Evolutionary conservation across 2,797 vertebrate genomes (phyloP).

Genomic region (Syndactyla subalaris): DNA sequence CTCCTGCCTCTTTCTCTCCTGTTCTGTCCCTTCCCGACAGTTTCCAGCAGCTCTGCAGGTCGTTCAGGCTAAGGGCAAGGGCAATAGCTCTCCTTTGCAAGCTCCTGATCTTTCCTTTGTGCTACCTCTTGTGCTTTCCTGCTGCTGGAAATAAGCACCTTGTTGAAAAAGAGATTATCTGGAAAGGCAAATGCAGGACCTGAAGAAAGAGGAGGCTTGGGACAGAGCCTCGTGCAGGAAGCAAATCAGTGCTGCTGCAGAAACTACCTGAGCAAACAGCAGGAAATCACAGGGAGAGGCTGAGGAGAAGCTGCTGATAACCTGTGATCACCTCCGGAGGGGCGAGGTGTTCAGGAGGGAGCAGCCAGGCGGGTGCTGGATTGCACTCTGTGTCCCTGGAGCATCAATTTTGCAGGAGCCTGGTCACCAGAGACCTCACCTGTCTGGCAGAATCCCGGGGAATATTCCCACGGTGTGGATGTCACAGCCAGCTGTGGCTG

Average conservation of each 20-base stretch:
- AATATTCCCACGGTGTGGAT: accelerated
- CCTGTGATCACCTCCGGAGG: background rate
- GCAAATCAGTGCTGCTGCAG: conserved; percentile 69
- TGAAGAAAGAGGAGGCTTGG: background rate
- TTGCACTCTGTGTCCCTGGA: background rate
- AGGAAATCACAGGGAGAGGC: conserved; percentile 51
- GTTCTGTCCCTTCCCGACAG: background rate
- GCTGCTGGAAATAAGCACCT: background rate
- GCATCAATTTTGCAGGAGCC: background rate
- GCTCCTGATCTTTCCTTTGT: background rate
- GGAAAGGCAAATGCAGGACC: background rate
- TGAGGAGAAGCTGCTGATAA: conserved; percentile 26
- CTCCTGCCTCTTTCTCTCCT: background rate
- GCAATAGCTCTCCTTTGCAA: background rate
- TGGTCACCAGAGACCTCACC: background rate
- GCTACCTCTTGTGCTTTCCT: background rate
- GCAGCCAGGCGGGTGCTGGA: background rate
- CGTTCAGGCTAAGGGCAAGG: background rate
- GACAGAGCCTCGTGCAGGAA: conserved; percentile 58
- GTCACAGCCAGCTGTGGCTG: background rate
- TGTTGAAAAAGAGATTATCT: background rate
- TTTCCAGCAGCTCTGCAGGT: background rate
- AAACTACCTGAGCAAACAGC: conserved; percentile 57
- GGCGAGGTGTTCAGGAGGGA: background rate
- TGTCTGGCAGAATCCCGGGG: background rate